Conservation (phyloP, 2,113 vertebrate genomes). For the Cochlearius cochlearius region DNA sequence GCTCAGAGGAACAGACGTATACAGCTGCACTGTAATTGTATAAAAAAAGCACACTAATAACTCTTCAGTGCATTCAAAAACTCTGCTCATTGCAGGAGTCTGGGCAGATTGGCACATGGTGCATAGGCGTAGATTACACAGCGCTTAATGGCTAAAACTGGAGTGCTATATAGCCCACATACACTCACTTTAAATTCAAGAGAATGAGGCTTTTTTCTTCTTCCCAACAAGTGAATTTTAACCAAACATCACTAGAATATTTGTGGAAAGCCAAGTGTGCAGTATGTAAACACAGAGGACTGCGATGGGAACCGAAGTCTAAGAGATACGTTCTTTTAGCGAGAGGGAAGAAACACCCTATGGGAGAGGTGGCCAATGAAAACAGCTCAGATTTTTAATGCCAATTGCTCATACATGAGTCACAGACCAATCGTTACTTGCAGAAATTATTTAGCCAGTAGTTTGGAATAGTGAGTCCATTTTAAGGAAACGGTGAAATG, state of each 20-base stretch:
- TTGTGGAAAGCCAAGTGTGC: background rate
- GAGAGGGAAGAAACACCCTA: background rate
- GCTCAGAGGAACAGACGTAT: conserved; percentile 56
- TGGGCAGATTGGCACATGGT: conserved; percentile 37
- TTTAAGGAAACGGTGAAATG: background rate
- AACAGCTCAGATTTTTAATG: background rate
- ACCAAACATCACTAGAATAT: background rate
- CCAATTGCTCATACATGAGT: background rate
- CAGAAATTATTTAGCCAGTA: background rate
- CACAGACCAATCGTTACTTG: background rate
- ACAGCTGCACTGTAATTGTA: conserved; percentile 67
- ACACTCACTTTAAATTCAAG: background rate
- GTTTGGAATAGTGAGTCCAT: background rate
- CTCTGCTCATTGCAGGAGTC: background rate
- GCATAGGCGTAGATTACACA: background rate
- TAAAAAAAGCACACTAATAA: conserved; percentile 41
- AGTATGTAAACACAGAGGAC: background rate
- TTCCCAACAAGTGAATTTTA: conserved; percentile 21
- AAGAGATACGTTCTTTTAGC: background rate
- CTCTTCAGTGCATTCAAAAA: conserved; percentile 44
- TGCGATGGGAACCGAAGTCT: background rate
- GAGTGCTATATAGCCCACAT: background rate
- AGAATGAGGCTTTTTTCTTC: background rate
- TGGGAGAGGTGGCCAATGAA: background rate
- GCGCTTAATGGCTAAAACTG: background rate